Evolutionary conservation across 2,888 invertebrate species (phyloP), one percentile per base, ranked within the genome.

Genomic region (Linnaemya tessellans): DNA sequence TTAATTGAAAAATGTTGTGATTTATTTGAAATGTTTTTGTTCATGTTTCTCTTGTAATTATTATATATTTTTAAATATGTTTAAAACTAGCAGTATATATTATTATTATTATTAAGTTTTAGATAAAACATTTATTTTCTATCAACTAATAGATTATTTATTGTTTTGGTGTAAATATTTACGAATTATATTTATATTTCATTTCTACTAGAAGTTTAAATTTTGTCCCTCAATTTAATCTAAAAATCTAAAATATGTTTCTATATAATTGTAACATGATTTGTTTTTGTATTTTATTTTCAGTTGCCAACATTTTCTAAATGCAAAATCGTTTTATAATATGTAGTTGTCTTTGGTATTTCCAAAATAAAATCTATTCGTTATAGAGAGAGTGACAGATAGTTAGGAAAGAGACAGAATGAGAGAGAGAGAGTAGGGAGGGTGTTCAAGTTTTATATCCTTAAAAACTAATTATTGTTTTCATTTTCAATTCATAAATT

Each of bases 391-490:
- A 58, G n/a, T 30, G 30, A 30, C 5, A 5, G n/a, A n/a, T n/a
- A n/a, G n/a, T n/a, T n/a, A n/a, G n/a, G 35, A 67, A 58, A 84
- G 77, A 74, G 35, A 58, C 10, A 30, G 30, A 30, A 5, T 38
- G 38, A 38, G 38, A 38, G 9, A 38, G 20, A 49, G 43, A 70
- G 11, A 30, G 30, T 3, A 5, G 30, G 64, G 67, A 68, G 67
- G 25, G 73, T 73, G 77, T 25, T 77, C 73, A 65, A 51, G 46
- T 60, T 81, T 68, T 73, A n/a, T 68, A 51, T 65, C 15, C 86
- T 84, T 87, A 87, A 83, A 80, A 71, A 67, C 73, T 86, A 87
- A 70, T 83, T 87, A 86, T 84, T 87, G 84, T 84, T 83, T 81
- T 86, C 85, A 84, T 68, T 84, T 87, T 54, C 84, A 84, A 84